phyloP scores from a whole-genome alignment of 2,888 invertebrate species.

The Hemithea aestivaria region DNA sequence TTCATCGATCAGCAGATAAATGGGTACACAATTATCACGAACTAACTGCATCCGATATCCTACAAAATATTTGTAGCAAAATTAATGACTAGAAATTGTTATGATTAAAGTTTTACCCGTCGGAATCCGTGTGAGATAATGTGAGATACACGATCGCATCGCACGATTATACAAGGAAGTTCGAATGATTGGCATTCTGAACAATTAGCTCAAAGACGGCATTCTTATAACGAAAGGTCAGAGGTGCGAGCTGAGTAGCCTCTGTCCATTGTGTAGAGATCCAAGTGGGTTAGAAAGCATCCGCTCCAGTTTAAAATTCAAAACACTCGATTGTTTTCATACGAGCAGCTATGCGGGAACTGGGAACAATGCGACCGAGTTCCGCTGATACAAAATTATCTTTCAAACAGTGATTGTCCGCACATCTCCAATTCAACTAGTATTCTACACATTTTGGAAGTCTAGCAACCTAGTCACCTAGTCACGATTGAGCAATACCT shows the following conservation, averaged over 20 bases:
- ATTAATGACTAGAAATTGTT: conserved; percentile 63
- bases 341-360: conserved; percentile 1
- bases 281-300: conserved; percentile 12
- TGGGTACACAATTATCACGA: conserved; percentile 17
- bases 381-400: not conserved
- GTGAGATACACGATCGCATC: conserved; percentile 1
- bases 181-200: conserved; percentile 6
- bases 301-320: conserved; percentile 16
- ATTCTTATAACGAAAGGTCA: conserved; percentile 12
- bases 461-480: conserved; percentile 40
- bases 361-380: conserved; percentile 3
- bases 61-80: conserved; percentile 45
- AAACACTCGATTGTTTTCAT: conserved; percentile 20
- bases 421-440: conserved; percentile 3
- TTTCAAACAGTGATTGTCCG: not conserved
- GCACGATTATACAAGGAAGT: conserved; percentile 2
- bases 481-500: conserved; percentile 63
- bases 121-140: conserved; percentile 1
- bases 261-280: conserved; percentile 16
- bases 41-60: conserved; percentile 15
- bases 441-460: conserved; percentile 23
- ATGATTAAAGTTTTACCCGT: conserved; percentile 35
- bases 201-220: conserved; percentile 5
- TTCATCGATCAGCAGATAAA: conserved; percentile 28
- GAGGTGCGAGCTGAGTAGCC: conserved; percentile 4